phyloP scores from a whole-genome alignment of 1,140 invertebrate genomes.

The Drepana arcuata region DNA sequence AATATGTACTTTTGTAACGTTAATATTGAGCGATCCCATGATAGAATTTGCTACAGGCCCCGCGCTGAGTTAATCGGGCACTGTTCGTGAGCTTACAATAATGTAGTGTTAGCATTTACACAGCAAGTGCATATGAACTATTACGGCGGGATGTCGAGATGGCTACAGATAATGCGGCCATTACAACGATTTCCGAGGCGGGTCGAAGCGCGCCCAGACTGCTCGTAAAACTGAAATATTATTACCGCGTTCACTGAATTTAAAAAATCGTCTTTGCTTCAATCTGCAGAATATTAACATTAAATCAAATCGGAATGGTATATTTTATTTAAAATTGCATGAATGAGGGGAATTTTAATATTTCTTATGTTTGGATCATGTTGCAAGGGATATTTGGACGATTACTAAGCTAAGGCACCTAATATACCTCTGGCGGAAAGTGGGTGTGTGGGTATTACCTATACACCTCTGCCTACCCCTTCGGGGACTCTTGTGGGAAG shows the following conservation, averaged over 20 bases:
- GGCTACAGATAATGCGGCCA: conserved; percentile 49
- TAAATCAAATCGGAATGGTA: conserved; percentile 19
- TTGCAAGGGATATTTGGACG: too few species aligned
- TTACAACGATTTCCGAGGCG: conserved; percentile 55
- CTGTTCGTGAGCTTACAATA: too few species aligned
- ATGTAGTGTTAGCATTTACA: too few species aligned
- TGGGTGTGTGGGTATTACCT: too few species aligned
- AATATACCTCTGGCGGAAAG: too few species aligned
- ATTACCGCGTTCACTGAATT: conserved; percentile 58
- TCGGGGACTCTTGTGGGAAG: too few species aligned
- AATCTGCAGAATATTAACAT: conserved; percentile 21
- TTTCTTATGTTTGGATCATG: not conserved
- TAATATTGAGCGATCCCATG: too few species aligned
- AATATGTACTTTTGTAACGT: too few species aligned
- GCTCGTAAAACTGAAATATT: conserved; percentile 68
- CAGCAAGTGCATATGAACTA: conserved; percentile 9
- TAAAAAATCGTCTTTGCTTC: conserved; percentile 40
- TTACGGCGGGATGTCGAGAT: conserved; percentile 36
- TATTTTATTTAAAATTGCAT: conserved; percentile 12
- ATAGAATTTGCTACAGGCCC: too few species aligned
- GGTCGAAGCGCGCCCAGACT: conserved; percentile 57
- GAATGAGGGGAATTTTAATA: not conserved
- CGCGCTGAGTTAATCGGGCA: too few species aligned
- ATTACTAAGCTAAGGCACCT: too few species aligned
- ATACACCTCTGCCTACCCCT: too few species aligned